These are phyloP conservation scores for Chelon auratus DNA, from an alignment of 2,797 vertebrate genomes.

Conservation along the genomic window DNA sequence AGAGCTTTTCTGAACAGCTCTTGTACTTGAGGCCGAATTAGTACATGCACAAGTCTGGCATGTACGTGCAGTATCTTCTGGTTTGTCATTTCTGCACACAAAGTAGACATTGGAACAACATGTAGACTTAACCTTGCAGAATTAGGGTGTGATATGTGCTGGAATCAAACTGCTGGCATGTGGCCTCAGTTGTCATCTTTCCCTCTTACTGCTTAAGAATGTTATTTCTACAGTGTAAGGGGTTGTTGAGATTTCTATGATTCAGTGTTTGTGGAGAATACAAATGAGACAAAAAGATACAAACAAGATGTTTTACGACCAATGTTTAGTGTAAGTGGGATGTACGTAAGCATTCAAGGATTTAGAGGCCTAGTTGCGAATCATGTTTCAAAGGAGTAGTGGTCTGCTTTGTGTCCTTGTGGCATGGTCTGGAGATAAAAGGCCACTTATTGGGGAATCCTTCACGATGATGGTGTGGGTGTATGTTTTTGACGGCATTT, in stretches of 20 bases:
- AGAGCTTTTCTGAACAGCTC: conserved; percentile 23
- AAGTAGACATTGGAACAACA: conserved; percentile 56
- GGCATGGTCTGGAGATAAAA: conserved; percentile 52
- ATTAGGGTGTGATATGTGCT: conserved; percentile 54
- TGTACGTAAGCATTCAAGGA: conserved; percentile 59
- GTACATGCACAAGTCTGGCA: conserved; percentile 8
- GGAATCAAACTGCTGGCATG: conserved; percentile 50
- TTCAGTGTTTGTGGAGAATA: conserved; percentile 41
- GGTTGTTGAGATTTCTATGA: conserved; percentile 59
- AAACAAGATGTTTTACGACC: conserved; percentile 71
- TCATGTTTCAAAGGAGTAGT: conserved; percentile 75
- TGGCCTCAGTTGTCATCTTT: conserved; percentile 39
- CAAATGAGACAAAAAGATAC: conserved; percentile 62
- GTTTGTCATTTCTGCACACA: conserved; percentile 47
- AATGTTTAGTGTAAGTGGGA: conserved; percentile 63
- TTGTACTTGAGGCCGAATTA: conserved; percentile 11
- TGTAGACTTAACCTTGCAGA: conserved; percentile 45
- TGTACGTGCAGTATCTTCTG: conserved; percentile 11
- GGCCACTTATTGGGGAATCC: conserved; percentile 43
- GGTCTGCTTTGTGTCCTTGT: conserved; percentile 69
- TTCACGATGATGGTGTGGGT: conserved; percentile 4
- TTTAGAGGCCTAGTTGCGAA: conserved; percentile 57
- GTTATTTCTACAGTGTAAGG: conserved; percentile 47
- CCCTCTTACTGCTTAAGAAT: conserved; percentile 42
- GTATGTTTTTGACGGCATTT: conserved; percentile 48